A percentile compares a stretch with the other conserved stretches of the same genome.
phyloP scores from a whole-genome alignment of 2,888 invertebrate genomes.

The Neria commutata region DNA sequence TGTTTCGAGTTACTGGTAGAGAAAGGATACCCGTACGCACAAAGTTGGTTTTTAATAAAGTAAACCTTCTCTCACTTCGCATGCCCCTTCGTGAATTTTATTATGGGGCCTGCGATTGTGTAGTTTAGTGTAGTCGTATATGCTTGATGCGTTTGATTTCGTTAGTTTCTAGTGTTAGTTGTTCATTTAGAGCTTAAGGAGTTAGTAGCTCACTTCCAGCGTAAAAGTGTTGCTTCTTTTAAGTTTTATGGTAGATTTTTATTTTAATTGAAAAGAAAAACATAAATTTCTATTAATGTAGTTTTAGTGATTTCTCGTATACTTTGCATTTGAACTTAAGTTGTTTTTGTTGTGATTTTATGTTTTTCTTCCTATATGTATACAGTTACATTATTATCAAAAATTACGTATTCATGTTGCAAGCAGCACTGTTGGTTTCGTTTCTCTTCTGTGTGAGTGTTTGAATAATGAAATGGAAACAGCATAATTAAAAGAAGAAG shows the following conservation, averaged over 20 bases:
- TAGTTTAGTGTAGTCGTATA: slow-evolving; percentile 57
- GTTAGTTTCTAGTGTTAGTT: slow-evolving; percentile 5
- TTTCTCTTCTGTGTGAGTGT: background rate
- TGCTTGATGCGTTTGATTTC: slow-evolving; percentile 46
- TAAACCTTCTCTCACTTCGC: slow-evolving; percentile 33
- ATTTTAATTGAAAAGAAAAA: slow-evolving; percentile 41
- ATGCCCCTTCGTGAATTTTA: slow-evolving; percentile 34
- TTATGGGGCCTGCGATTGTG: too few species aligned
- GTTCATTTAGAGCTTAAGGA: too few species aligned
- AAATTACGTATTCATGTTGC: slow-evolving; percentile 50
- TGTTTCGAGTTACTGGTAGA: too few species aligned
- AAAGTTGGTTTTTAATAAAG: slow-evolving; percentile 27
- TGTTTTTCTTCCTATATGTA: slow-evolving; percentile 16
- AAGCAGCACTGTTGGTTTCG: slow-evolving; percentile 5
- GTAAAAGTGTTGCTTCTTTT: slow-evolving; percentile 38
- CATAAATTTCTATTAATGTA: slow-evolving; percentile 34
- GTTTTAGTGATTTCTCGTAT: slow-evolving; percentile 57
- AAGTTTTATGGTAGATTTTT: slow-evolving; percentile 26
- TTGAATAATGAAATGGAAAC: slow-evolving; percentile 22
- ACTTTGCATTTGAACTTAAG: slow-evolving; percentile 63
- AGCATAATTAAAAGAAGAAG: slow-evolving; percentile 44
- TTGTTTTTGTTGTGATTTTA: slow-evolving; percentile 46
- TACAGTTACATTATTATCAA: slow-evolving; percentile 18
- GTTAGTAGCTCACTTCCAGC: too few species aligned
- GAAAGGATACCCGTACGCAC: too few species aligned